phyloP scores from a whole-genome alignment of 30 jellyfish, hydroid and myxozoan species.

The Turritopsis dohrnii region DNA sequence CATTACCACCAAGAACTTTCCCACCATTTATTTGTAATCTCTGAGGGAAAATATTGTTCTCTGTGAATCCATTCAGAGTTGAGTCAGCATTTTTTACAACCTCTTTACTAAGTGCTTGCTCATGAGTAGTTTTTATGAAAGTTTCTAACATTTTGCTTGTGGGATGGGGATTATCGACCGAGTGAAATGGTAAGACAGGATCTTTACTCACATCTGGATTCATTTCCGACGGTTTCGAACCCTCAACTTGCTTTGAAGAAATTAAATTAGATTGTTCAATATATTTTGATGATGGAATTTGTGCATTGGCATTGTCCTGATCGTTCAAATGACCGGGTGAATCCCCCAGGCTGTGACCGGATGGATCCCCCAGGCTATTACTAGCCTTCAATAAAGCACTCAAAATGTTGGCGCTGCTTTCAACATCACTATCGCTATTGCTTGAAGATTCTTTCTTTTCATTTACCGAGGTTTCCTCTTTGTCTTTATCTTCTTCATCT shows the following conservation, averaged over 20 bases:
- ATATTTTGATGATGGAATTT: not conserved
- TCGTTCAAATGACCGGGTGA: not conserved
- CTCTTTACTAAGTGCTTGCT: conserved; percentile 23
- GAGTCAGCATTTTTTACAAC: not conserved
- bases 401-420: conserved; percentile 29
- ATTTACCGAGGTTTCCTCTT: conserved; percentile 13
- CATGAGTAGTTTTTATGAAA: conserved; percentile 18
- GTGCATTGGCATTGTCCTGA: not conserved
- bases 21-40: conserved; percentile 66
- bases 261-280: not conserved
- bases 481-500: conserved; percentile 21
- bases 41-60: not conserved
- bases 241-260: not conserved
- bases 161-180: not conserved
- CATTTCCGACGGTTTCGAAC: not conserved
- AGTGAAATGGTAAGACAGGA: not conserved
- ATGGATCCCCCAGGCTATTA: conserved; percentile 23
- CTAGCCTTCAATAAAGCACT: conserved; percentile 11
- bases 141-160: not conserved
- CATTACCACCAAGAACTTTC: conserved; percentile 57
- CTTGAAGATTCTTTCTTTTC: conserved; percentile 17
- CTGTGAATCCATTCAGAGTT: not conserved
- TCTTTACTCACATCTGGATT: not conserved
- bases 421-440: conserved; percentile 16
- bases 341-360: conserved; percentile 19